Evolutionary conservation across 2,113 vertebrate genomes (phyloP).

Genomic region (Perca flavescens): DNA sequence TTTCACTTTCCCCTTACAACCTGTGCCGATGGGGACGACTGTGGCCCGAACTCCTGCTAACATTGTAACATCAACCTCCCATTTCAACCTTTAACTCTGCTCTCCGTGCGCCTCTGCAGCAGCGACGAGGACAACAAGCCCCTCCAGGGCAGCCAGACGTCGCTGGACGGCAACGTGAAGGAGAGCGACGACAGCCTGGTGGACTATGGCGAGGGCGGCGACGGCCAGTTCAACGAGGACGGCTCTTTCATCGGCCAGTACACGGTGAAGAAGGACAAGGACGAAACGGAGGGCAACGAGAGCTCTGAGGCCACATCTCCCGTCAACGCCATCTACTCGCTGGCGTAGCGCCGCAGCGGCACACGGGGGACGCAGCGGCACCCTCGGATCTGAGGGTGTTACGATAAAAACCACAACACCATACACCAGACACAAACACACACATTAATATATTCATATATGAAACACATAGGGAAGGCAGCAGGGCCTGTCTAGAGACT

Average conservation of each 20-base stretch:
- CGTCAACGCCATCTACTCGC: constrained; percentile 96
- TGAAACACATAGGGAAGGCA: constrained; percentile 43
- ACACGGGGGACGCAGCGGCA: background rate
- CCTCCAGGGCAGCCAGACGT: constrained; percentile 97
- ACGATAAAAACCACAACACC: constrained; percentile 27
- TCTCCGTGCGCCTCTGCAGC: constrained; percentile 58
- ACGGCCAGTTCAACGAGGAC: constrained; percentile 98
- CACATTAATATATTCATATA: constrained; percentile 56
- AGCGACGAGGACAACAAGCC: constrained; percentile 99
- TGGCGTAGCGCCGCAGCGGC: constrained; percentile 85
- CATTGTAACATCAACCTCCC: background rate
- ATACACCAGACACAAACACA: constrained; percentile 49
- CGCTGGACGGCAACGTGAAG: constrained; percentile 95
- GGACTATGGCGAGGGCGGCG: constrained; percentile 96
- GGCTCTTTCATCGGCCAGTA: constrained; percentile 99
- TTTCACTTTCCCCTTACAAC: constrained; percentile 26
- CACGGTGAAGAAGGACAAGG: constrained; percentile 99
- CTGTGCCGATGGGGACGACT: background rate
- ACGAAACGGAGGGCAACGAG: constrained; percentile 98
- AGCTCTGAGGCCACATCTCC: constrained; percentile 98
- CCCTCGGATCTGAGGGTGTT: constrained; percentile 39
- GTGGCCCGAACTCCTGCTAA: background rate
- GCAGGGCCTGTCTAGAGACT: constrained; percentile 52
- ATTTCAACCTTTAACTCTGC: background rate
- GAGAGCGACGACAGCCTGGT: constrained; percentile 98